phyloP scores from a whole-genome alignment of 2,113 vertebrate genomes.

The Hippoglossus stenolepis region DNA sequence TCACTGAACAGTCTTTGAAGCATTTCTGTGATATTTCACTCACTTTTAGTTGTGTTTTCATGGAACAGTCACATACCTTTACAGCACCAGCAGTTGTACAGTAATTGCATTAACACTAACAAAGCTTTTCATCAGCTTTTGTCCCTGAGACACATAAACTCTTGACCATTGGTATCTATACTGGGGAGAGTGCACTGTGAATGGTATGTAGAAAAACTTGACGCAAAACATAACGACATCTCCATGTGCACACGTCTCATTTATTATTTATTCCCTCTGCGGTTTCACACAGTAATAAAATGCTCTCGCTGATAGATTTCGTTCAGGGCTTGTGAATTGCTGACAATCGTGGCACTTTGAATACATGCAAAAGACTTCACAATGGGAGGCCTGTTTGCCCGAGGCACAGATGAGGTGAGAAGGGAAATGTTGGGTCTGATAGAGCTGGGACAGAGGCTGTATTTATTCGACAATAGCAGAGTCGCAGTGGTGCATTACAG shows the following conservation, averaged over 20 bases:
- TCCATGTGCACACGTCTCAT: no score
- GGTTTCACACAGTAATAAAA: conserved; percentile 24
- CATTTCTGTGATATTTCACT: no score
- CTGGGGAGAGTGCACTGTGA: not conserved
- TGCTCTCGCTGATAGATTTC: conserved; percentile 46
- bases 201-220: not conserved
- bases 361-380: conserved; percentile 68
- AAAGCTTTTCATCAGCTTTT: not conserved
- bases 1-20: no score
- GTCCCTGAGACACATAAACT: not conserved
- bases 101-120: not conserved
- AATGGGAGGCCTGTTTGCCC: conserved; percentile 37
- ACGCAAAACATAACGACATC: not conserved
- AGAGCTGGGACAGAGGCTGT: conserved; percentile 28
- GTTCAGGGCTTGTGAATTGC: conserved; percentile 26
- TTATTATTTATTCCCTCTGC: not conserved
- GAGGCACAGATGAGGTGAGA: conserved; percentile 14
- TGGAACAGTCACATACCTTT: not conserved
- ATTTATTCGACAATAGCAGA: conserved; percentile 22
- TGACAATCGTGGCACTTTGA: conserved; percentile 49
- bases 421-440: conserved; percentile 37
- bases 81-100: not conserved
- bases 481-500: not conserved
- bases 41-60: no score
- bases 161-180: not conserved